Percentiles rank a stretch among this genome's conserved stretches.
Conservation (phyloP, 2,888 invertebrate genomes). For the Drosophila demipolita region DNA sequence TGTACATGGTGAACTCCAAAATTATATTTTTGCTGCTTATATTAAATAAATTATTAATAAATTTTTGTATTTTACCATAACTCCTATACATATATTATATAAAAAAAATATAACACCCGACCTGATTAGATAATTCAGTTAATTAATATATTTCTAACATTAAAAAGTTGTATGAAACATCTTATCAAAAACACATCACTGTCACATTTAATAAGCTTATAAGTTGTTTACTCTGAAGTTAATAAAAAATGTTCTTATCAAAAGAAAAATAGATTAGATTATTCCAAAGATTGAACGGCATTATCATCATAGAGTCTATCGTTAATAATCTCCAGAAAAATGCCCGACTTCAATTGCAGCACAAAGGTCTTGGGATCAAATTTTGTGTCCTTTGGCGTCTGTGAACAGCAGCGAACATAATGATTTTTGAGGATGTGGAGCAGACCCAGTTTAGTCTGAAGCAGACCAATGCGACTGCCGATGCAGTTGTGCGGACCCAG, state of each 20-base stretch:
- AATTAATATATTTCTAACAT: constrained; percentile 13
- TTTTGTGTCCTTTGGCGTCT: constrained; percentile 64
- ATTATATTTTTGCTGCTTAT: not conserved
- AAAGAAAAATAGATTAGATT: not conserved
- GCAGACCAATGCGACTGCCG: constrained; percentile 82
- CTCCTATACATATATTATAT: no score
- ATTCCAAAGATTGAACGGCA: not conserved
- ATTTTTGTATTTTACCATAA: not conserved
- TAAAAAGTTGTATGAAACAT: not conserved
- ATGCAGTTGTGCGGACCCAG: constrained; percentile 83
- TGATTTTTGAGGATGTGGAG: constrained; percentile 83
- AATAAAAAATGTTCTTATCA: no score
- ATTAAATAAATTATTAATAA: not conserved
- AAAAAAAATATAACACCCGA: not conserved
- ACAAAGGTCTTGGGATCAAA: constrained; percentile 81
- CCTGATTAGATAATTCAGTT: constrained; percentile 12
- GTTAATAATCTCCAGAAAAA: constrained; percentile 76
- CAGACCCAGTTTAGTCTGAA: constrained; percentile 82
- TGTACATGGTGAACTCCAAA: not conserved
- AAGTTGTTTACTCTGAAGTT: not conserved
- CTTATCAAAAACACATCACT: no score
- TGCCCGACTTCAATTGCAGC: constrained; percentile 70
- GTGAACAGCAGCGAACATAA: constrained; percentile 66
- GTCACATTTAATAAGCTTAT: not conserved
- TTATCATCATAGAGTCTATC: constrained; percentile 73